Evolutionary conservation across 2,113 vertebrate genomes (phyloP), one percentile per base, ranked within the genome.

Genomic region (Vulpes ferrilata): DNA sequence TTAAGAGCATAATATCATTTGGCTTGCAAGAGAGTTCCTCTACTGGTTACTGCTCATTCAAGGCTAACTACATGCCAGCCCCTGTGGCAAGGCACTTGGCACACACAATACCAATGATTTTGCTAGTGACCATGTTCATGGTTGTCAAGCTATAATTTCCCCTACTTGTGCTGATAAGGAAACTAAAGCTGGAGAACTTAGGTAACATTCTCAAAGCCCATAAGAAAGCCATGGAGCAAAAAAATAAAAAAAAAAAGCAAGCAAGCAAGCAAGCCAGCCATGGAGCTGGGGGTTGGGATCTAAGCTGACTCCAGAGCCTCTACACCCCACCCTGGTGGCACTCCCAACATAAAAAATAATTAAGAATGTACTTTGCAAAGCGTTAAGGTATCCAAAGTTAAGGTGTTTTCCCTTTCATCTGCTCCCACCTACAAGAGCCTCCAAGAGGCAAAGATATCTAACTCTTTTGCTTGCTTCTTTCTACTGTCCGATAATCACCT

Each of bases 311-410:
- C 13, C 30, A 94, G n/a, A 59, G 32, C 13, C 27, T 84, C 22
- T 1, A 55, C 30, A 38, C 16, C 69, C 83, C 79, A 73, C 4
- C 38, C 22, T 67, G 69, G 22, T 60, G 30, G 2, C 32, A 9
- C 8, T 23, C 7, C 13, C 67, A 25, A 59, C 43, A 51, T 51
- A 60, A 76, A 90, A 86, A 82, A 71, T 7, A 88, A 88, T 60
- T 48, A 74, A 85, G 43, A 94, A 74, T 51, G 25, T 65, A 90
- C 35, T 87, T 92, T 84, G 11, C 88, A 95, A 97, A 88, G 30
- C 64, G 93, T 64, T 69, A 88, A 88, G 13, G 22, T 82, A 43
- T 89, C 30, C 86, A 87, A 95, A 51, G 88, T 96, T 74, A 95
- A 78, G 20, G n/a, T 30, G 73, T 79, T 60, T 35, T 94, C 96